Evolutionary conservation across 2,113 vertebrate genomes (phyloP).

Genomic region (Aythya baeri): DNA sequence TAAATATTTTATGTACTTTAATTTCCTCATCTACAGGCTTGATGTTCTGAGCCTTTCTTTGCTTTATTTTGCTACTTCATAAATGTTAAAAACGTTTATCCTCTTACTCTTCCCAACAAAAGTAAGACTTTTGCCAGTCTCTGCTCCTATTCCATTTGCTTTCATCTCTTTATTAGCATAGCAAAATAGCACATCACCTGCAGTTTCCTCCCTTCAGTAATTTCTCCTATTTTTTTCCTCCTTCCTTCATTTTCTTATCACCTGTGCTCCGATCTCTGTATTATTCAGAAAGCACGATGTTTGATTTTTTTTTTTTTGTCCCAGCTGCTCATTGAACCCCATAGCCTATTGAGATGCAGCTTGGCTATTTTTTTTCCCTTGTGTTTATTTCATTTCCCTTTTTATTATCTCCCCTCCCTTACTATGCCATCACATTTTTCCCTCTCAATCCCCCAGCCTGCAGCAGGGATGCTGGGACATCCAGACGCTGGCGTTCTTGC

Average conservation of each 20-base stretch:
- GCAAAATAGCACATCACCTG: conserved; percentile 49
- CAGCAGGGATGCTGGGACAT: rapidly evolving
- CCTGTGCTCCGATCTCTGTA: not conserved
- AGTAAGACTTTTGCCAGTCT: conserved; percentile 18
- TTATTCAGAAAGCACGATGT: not conserved
- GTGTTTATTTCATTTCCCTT: conserved; percentile 17
- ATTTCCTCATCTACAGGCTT: conserved; percentile 70
- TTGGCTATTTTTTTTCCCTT: not conserved
- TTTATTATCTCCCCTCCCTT: not conserved
- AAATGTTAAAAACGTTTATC: conserved; percentile 45
- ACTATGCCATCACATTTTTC: not conserved
- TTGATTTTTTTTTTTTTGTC: not conserved
- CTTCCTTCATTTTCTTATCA: not conserved
- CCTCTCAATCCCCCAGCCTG: rapidly evolving
- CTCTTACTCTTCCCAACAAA: conserved; percentile 47
- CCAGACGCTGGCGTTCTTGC: not conserved
- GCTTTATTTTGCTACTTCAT: conserved; percentile 67
- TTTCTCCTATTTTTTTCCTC: not conserved
- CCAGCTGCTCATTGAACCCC: conserved; percentile 3
- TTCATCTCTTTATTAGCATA: conserved; percentile 61
- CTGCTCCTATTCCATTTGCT: not conserved
- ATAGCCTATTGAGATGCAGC: not conserved
- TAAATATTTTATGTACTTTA: conserved; percentile 78
- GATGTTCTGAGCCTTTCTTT: conserved; percentile 58
- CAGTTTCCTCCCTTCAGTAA: conserved; percentile 30